Evolutionary conservation across 2,797 vertebrate species (phyloP), one percentile per base, ranked within the genome.

Genomic region (Myotis myotis): DNA sequence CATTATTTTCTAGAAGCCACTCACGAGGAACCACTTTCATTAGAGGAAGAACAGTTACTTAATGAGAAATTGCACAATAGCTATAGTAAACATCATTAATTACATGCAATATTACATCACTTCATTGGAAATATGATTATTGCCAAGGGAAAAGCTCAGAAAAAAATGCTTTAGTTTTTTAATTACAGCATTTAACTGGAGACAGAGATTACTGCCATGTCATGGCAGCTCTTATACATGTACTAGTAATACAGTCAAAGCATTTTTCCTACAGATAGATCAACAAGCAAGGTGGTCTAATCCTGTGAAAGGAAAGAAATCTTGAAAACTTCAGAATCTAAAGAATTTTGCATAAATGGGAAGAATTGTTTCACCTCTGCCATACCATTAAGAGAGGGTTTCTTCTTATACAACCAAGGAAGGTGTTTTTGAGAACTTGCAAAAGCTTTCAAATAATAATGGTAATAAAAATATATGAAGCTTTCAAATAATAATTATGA

Each of bases 1-100:
- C 99, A 7, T 98, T 98, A 81, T 99, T 99, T 98, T 99, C 99
- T 96, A 98, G 86, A 70, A 99, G 98, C 99, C 99, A 99, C 7
- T 98, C 98, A 89, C 94, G 97, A 60, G 99, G 99, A 88, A 99
- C 95, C 15, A 98, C 99, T 99, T 97, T 44, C 60, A 92, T 33
- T 64, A 81, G 51, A 90, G 89, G n/a, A 96, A 95, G 60, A 96
- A 84, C 9, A 84, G 57, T 96, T 85, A 95, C 30, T 96, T 88
- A 71, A 89, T 82, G 74, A 96, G 80, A 96, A 95, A 87, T 83
- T 66, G 83, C 25, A 75, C 7, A 75, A 78, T 28, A 86, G 55
- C 33, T 62, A 62, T 74, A 88, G 49, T 79, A 93, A 94, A 89
- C 44, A 93, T 83, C 8, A 70, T 94, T 94, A 94, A 92, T 84